Conservation (phyloP, 1,140 invertebrate genomes). For the Tetragonula clypearis region DNA sequence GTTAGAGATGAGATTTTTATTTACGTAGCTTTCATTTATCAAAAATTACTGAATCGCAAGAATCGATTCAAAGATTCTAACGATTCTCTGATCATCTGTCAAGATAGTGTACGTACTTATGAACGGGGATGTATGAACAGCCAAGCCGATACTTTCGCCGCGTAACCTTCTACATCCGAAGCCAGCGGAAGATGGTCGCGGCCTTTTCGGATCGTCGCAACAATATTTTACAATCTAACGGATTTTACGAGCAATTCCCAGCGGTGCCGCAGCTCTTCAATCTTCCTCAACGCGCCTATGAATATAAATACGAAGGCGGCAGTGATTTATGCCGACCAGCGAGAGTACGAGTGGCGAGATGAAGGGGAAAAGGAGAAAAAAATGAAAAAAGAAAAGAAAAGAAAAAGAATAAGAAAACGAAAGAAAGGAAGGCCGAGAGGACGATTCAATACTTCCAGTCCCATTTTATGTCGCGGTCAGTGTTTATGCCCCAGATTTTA, state of each 20-base stretch:
- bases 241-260: slow-evolving; percentile 75
- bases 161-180: slow-evolving; percentile 50
- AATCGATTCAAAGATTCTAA: background rate
- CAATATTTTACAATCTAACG: slow-evolving; percentile 77
- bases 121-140: background rate
- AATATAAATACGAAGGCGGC: slow-evolving; percentile 76
- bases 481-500: slow-evolving; percentile 77
- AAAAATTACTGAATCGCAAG: too few relatives aligned
- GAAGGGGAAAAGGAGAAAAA: slow-evolving; percentile 1
- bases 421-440: slow-evolving; percentile 35
- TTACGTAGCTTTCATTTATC: too few relatives aligned
- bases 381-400: background rate
- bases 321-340: slow-evolving; percentile 75
- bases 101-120: background rate
- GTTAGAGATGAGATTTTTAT: too few relatives aligned
- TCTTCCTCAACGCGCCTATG: slow-evolving; percentile 77
- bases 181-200: slow-evolving; percentile 37
- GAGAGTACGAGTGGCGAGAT: slow-evolving; percentile 28
- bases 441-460: slow-evolving; percentile 72
- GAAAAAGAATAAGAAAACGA: background rate
- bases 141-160: background rate
- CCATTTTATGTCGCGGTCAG: slow-evolving; percentile 78
- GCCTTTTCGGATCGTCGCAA: slow-evolving; percentile 63
- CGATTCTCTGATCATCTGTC: background rate
- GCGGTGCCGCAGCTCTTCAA: slow-evolving; percentile 73